Conservation (phyloP, 2,113 vertebrate species). For the Phylloscopus trochiloides region DNA sequence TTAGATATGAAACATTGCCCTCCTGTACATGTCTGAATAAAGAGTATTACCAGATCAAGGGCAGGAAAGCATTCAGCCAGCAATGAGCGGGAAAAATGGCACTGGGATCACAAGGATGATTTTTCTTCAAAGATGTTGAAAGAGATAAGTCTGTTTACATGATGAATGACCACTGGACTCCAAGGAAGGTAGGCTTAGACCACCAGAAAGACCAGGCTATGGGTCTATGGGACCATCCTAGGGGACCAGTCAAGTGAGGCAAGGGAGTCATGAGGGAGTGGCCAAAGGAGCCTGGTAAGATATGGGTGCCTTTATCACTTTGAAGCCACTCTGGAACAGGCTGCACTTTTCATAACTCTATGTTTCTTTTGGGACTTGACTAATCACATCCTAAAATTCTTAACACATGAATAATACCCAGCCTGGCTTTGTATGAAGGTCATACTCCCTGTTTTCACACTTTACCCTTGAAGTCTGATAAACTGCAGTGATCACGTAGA, state of each 20-base stretch:
- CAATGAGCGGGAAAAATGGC: neutral
- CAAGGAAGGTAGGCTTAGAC: neutral
- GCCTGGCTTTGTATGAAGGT: neutral
- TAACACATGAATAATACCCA: neutral
- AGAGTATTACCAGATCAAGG: neutral
- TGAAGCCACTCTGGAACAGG: neutral
- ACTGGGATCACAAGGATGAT: neutral
- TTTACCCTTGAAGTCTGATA: neutral
- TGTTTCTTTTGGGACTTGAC: neutral
- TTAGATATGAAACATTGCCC: accelerated
- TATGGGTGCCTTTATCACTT: neutral
- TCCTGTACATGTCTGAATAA: neutral
- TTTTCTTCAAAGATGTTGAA: neutral
- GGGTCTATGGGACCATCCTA: neutral
- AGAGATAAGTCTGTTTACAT: neutral
- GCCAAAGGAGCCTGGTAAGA: neutral
- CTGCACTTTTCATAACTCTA: neutral
- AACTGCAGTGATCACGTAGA: neutral
- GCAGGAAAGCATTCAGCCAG: neutral
- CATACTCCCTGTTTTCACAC: neutral
- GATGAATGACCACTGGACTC: accelerated
- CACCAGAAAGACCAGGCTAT: neutral
- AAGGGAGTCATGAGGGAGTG: neutral
- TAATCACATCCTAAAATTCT: neutral
- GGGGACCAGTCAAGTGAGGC: neutral